phyloP scores from a whole-genome alignment of 2,113 vertebrate genomes.

The Spheniscus mendiculus region DNA sequence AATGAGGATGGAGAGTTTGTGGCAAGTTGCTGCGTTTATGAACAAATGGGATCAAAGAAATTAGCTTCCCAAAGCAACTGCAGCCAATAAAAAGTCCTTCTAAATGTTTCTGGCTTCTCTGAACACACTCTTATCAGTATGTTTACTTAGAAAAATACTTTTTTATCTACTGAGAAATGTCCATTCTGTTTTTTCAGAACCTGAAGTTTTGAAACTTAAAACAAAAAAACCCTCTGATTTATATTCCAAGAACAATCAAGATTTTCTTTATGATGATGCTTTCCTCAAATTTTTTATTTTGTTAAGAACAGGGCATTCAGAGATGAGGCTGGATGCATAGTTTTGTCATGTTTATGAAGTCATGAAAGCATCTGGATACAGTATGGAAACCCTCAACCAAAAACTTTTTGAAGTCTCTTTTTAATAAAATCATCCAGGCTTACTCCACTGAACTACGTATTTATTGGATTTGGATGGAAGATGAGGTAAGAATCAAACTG shows the following conservation, averaged over 20 bases:
- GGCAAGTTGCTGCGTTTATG: background rate
- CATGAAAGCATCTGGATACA: background rate
- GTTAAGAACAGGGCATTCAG: background rate
- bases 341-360: background rate
- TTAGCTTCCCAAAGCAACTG: background rate
- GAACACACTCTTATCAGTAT: background rate
- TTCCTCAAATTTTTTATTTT: background rate
- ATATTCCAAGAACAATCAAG: background rate
- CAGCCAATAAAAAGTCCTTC: background rate
- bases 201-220: background rate
- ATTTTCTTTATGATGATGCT: background rate
- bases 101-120: background rate
- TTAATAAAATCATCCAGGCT: background rate
- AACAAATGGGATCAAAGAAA: background rate
- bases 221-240: accelerated
- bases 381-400: background rate
- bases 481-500: background rate
- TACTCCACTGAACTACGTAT: background rate
- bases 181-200: background rate
- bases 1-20: background rate
- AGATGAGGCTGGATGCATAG: background rate
- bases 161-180: background rate
- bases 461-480: background rate
- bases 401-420: background rate
- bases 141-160: background rate